Conservation (phyloP, 1,140 invertebrate species). For the Arctopsyche grandis region DNA sequence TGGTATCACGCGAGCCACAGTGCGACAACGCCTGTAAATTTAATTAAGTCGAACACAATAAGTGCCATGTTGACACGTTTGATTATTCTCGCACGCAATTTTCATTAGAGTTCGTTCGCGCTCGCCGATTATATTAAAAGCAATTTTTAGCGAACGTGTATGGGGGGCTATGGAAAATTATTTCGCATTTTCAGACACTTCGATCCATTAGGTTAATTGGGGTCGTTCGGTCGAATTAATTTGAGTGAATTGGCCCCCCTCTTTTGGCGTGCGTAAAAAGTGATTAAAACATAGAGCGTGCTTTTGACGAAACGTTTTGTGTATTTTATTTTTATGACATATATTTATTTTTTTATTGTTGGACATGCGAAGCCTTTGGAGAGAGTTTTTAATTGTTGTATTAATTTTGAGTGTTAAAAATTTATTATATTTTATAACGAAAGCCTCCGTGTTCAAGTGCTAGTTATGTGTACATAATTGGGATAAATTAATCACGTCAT, state of each 20-base stretch:
- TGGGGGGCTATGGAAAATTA: neutral
- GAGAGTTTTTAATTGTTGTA: too few species aligned
- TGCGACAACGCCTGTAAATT: slow-evolving; percentile 13
- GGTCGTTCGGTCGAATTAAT: slow-evolving; percentile 21
- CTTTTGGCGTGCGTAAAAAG: neutral
- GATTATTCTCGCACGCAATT: slow-evolving; percentile 6
- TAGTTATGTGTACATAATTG: too few species aligned
- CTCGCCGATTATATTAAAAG: neutral
- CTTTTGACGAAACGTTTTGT: too few species aligned
- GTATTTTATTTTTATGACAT: too few species aligned
- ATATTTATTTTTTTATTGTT: too few species aligned
- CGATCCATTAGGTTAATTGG: slow-evolving; percentile 22
- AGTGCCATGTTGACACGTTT: slow-evolving; percentile 13
- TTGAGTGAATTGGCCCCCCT: neutral
- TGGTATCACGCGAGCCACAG: too few species aligned
- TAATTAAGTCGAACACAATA: slow-evolving; percentile 5
- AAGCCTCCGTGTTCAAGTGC: too few species aligned
- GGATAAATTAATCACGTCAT: too few species aligned
- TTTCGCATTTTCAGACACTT: neutral
- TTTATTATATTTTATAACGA: too few species aligned
- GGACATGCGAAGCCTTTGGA: too few species aligned
- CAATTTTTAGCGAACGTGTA: neutral
- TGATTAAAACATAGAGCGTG: neutral
- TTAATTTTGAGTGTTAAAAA: too few species aligned
- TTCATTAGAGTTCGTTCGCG: neutral